Percentiles rank a stretch among this genome's conserved stretches.
These are phyloP conservation scores for Colossoma macropomum DNA, from an alignment of 2,113 vertebrate genomes.

Conservation along the genomic window DNA sequence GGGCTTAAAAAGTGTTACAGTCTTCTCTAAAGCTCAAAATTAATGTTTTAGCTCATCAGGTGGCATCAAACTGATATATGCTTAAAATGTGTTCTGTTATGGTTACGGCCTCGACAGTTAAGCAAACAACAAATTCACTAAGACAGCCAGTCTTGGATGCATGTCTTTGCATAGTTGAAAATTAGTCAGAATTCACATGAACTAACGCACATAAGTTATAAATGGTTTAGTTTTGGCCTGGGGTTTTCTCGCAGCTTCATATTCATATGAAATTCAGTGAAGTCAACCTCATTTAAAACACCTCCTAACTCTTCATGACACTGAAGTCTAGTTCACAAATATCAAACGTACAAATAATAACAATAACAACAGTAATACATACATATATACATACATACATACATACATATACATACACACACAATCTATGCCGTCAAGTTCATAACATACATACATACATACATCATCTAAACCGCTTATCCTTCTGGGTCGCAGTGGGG, in stretches of 20 bases:
- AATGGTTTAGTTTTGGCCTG: background rate
- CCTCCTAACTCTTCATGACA: too few relatives aligned
- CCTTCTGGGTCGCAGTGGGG: too few relatives aligned
- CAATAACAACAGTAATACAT: too few relatives aligned
- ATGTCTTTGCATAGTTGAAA: background rate
- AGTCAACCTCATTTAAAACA: background rate
- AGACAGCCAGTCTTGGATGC: background rate
- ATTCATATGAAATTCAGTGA: background rate
- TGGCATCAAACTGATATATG: background rate
- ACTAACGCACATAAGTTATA: background rate
- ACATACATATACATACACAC: too few relatives aligned
- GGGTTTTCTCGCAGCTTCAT: background rate
- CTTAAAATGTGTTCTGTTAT: background rate
- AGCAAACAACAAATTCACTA: background rate
- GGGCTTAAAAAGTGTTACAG: background rate
- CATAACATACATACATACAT: too few relatives aligned
- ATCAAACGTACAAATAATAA: too few relatives aligned
- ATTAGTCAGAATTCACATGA: background rate
- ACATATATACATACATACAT: too few relatives aligned
- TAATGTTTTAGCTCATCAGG: background rate
- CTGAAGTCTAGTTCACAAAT: too few relatives aligned
- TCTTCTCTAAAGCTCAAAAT: background rate
- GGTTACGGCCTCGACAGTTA: background rate
- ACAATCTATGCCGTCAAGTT: too few relatives aligned
- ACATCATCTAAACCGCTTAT: too few relatives aligned